These are phyloP conservation scores for Buceros bicornis DNA, from an alignment of 2,797 vertebrate genomes.

Conservation along the genomic window DNA sequence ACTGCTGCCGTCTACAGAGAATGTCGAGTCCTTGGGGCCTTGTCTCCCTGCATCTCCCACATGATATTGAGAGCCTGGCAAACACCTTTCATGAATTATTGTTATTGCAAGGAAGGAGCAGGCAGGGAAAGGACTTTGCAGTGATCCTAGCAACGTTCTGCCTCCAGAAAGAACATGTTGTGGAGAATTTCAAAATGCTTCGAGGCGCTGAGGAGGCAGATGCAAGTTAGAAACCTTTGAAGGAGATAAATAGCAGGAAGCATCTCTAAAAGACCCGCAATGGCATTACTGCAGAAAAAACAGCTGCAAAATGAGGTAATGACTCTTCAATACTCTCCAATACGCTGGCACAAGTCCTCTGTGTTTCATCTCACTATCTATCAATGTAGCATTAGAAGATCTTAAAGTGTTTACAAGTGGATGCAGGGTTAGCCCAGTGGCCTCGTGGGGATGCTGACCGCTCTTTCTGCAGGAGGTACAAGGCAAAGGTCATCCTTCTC, in stretches of 20 bases:
- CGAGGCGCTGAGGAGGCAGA: constrained; percentile 56
- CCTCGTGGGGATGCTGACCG: neutral
- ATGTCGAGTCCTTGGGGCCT: constrained; percentile 63
- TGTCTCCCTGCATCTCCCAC: constrained; percentile 14
- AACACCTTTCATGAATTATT: constrained; percentile 61
- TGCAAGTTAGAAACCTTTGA: constrained; percentile 67
- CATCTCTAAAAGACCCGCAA: constrained; percentile 66
- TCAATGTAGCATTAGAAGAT: constrained; percentile 51
- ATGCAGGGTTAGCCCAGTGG: neutral
- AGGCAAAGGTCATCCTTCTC: neutral
- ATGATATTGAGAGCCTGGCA: neutral
- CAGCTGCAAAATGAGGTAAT: constrained; percentile 74
- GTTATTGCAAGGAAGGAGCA: constrained; percentile 12
- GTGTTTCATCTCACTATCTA: constrained; percentile 24
- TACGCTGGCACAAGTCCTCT: constrained; percentile 51
- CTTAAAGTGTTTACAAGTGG: constrained; percentile 35
- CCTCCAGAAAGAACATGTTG: neutral
- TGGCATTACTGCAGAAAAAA: constrained; percentile 67
- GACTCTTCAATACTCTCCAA: constrained; percentile 59
- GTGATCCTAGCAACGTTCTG: constrained; percentile 15
- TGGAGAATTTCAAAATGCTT: constrained; percentile 54
- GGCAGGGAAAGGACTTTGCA: neutral
- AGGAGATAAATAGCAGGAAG: constrained; percentile 72
- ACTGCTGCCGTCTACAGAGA: constrained; percentile 26
- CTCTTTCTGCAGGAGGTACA: neutral